Evolutionary conservation across 2,797 vertebrate species (phyloP), one percentile per base, ranked within the genome.

Genomic region (Channa striata): DNA sequence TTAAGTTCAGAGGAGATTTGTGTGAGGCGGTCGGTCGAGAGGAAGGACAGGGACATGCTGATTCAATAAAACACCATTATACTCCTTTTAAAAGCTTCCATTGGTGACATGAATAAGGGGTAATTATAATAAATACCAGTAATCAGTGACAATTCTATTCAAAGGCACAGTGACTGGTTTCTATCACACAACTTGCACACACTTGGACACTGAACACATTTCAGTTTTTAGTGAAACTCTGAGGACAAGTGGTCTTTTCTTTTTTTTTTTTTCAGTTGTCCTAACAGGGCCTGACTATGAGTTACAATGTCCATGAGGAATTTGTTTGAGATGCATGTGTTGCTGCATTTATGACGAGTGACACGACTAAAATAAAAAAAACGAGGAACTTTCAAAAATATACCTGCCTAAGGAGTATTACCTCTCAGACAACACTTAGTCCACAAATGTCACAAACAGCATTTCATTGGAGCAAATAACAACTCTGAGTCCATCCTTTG

Each of bases 91-190:
- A 96, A 96, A 94, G 95, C 94, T 90, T 94, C 95, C 93, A 96
- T 93, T 96, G 95, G 90, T 93, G 94, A 93, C 89, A 94, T 94
- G 94, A 96, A 95, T 94, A 86, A 90, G 90, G 93, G 92, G 91
- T 97, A 96, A 98, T 97, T 97, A 96, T 95, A 95, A 96, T 96
- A 96, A 97, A 97, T 97, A 94, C 91, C 93, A 89, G 93, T 95
- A 96, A 97, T 97, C 95, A 96, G 93, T 88, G 91, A 91, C 95
- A 93, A 93, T 93, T 93, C 94, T 92, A 94, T 95, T 95, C 95
- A 95, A 93, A 94, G 92, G 85, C 83, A 62, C 81, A 72, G 91
- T 89, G 91, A 89, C 96, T 97, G 96, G 94, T 95, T 97, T 96
- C 89, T 87, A 94, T 97, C 96, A 95, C 85, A 82, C 83, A 88